A percentile compares a stretch with the other conserved stretches of the same genome.
phyloP scores from a whole-genome alignment of 2,113 vertebrate genomes.

The Amia ocellicauda region DNA sequence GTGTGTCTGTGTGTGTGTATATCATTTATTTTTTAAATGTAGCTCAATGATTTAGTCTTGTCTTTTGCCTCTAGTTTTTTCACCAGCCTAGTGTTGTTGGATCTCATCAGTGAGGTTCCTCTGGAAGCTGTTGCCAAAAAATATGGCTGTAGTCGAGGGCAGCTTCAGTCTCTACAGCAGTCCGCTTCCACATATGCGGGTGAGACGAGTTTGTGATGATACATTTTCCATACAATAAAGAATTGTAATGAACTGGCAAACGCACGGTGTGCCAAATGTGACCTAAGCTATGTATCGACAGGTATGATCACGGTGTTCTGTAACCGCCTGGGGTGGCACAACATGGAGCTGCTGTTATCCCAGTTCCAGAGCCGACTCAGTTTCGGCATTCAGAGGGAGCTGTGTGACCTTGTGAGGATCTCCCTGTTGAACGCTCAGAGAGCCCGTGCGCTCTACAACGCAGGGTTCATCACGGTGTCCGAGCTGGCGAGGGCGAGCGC shows the following conservation, averaged over 20 bases:
- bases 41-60: not conserved
- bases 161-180: conserved; percentile 94
- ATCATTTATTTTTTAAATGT: not conserved
- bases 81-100: conserved; percentile 88
- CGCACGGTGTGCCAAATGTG: no score
- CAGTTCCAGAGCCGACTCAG: conserved; percentile 94
- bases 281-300: conserved; percentile 39
- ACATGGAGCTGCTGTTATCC: conserved; percentile 90
- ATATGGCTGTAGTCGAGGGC: conserved; percentile 90
- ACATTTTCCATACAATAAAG: no score
- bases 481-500: conserved; percentile 78
- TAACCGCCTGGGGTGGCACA: conserved; percentile 92
- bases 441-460: conserved; percentile 76
- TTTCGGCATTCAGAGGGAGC: conserved; percentile 90
- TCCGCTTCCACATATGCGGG: conserved; percentile 94
- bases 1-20: no score
- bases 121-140: conserved; percentile 83
- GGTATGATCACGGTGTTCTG: conserved; percentile 95
- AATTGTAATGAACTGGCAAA: no score
- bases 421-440: conserved; percentile 84
- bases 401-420: conserved; percentile 90
- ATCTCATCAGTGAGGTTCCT: conserved; percentile 88
- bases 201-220: conserved; percentile 32
- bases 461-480: conserved; percentile 83
- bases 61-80: conserved; percentile 76